Base-by-base conservation (phyloP, 2,888 invertebrate species). In the Platycheirus albimanus region DNA sequence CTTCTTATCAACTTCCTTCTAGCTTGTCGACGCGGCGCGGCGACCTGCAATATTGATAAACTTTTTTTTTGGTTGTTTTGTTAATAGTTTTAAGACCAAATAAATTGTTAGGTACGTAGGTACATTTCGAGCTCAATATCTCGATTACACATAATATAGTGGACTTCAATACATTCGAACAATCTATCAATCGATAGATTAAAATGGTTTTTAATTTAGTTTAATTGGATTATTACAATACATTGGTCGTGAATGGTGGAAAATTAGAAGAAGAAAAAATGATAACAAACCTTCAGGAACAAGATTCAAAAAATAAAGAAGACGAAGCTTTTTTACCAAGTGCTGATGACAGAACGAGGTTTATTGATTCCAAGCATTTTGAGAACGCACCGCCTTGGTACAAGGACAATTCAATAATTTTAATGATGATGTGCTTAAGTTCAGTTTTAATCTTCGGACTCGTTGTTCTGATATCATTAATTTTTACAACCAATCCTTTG, bases 141-240 rank as follows among this genome's bases (percentile, higher is more conserved):
- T 33, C 30, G 1, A 30, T 17, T 19, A 0, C 10, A n/a, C 1
- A 56, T 24, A n/a, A 56, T 41, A 58, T 15, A 24, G 15, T 41
- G 56, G 38, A 41, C 38, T 41, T 28, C 41, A 58, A 38, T 24
- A 41, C 41, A 58, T n/a, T n/a, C n/a, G n/a, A 58, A 24, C 41
- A 13, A 2, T 24, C 36, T 41, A 24, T 6, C 0, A 56, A 56
- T 56, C 56, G 15, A 56, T 41, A 54, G 8, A 56, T 56, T 20
- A 56, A 7, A 54, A 24, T 58, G 24, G 13, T 58, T 41, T 58
- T 4, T 15, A 58, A 58, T 58, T 58, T 15, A 58, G 56, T 58
- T 28, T 41, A 58, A 58, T 58, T 58, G 56, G 41, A 58, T 58
- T 58, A 58, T 41, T 3, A 5, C 30, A 41, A 41, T 8, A 41